Evolutionary conservation across 2,888 invertebrate species (phyloP).

Genomic region (Gibbula magus): DNA sequence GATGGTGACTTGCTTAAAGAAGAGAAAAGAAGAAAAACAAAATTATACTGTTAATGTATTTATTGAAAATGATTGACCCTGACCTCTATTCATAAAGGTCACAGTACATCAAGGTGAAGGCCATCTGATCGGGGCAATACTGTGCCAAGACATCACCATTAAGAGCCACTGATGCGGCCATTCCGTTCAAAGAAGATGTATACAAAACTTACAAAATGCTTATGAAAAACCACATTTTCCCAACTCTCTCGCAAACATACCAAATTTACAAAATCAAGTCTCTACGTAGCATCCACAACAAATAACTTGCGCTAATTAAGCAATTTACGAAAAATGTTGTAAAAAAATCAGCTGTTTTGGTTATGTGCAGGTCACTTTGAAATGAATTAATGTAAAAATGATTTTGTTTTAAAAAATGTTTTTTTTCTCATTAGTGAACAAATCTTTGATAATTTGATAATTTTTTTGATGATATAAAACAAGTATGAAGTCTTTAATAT

Average conservation of each 20-base stretch:
- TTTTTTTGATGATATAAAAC: too few species aligned
- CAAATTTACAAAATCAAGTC: constrained; percentile 17
- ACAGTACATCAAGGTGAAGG: constrained; percentile 19
- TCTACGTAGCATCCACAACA: not conserved
- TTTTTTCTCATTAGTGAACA: too few species aligned
- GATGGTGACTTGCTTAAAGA: too few species aligned
- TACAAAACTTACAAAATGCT: constrained; percentile 17
- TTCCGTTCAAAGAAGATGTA: not conserved
- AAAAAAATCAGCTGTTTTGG: not conserved
- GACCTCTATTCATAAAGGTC: not conserved
- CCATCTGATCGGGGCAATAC: not conserved
- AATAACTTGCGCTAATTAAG: not conserved
- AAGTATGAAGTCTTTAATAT: too few species aligned
- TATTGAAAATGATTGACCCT: constrained; percentile 22
- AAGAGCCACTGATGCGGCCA: not conserved
- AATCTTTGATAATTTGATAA: too few species aligned
- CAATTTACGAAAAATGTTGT: not conserved
- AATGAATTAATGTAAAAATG: not conserved
- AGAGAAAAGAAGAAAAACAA: too few species aligned
- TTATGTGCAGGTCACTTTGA: not conserved
- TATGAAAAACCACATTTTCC: not conserved
- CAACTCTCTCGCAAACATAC: constrained; percentile 7
- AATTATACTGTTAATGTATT: not conserved
- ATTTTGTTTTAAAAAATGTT: too few species aligned
- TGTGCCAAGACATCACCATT: not conserved